phyloP scores from a whole-genome alignment of 2,797 vertebrate genomes.

The Oryzias sinensis region DNA sequence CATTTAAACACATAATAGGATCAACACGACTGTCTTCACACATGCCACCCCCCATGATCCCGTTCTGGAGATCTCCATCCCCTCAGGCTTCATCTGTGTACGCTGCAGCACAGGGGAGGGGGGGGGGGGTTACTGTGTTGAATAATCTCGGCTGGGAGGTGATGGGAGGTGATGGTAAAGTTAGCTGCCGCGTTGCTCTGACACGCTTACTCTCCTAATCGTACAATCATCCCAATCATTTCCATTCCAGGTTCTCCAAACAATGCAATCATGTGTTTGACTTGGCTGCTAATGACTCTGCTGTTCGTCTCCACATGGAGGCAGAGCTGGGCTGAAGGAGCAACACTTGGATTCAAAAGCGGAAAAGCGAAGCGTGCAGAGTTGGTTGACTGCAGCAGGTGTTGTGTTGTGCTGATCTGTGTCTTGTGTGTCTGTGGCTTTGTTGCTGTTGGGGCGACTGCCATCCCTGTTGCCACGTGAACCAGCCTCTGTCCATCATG shows the following conservation, averaged over 20 bases:
- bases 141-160: conserved; percentile 8
- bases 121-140: background rate
- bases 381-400: conserved; percentile 2
- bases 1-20: conserved; percentile 80
- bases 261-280: conserved; percentile 61
- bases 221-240: conserved; percentile 48
- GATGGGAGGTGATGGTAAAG: conserved; percentile 40
- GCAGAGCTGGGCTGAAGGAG: conserved; percentile 47
- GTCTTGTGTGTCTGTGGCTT: conserved; percentile 21
- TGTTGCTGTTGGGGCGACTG: conserved; percentile 17
- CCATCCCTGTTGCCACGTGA: conserved; percentile 16
- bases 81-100: conserved; percentile 6
- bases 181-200: conserved; percentile 43
- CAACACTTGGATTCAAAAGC: conserved; percentile 24
- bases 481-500: conserved; percentile 12
- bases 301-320: conserved; percentile 37
- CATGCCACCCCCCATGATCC: conserved; percentile 59
- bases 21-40: conserved; percentile 69
- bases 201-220: conserved; percentile 52
- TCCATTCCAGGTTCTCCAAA: conserved; percentile 62
- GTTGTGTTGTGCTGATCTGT: conserved; percentile 19
- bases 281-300: conserved; percentile 64
- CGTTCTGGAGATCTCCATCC: conserved; percentile 23
- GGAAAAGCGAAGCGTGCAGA: background rate
- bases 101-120: conserved; percentile 11